A percentile compares a stretch with the other conserved stretches of the same genome.
phyloP scores from a whole-genome alignment of 2,113 vertebrate genomes.

The Synchiropus splendidus region DNA sequence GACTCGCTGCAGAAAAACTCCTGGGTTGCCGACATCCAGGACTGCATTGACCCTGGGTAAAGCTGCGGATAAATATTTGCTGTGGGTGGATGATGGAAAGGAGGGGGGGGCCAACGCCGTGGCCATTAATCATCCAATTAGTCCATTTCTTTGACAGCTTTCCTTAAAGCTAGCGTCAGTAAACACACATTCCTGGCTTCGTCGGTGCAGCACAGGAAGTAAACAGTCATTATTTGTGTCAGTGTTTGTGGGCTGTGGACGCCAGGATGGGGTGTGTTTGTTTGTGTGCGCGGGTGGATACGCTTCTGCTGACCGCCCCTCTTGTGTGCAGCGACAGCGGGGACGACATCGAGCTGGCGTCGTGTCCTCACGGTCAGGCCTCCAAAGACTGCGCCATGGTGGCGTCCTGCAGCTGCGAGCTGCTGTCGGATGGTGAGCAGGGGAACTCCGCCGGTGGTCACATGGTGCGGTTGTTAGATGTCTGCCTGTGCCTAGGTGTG shows the following conservation, averaged over 20 bases:
- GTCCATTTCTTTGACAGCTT: slow-evolving; percentile 49
- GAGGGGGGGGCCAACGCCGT: slow-evolving; percentile 2
- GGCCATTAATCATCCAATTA: slow-evolving; percentile 57
- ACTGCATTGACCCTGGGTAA: slow-evolving; percentile 95
- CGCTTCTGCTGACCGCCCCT: slow-evolving; percentile 24
- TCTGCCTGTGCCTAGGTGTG: slow-evolving; percentile 46
- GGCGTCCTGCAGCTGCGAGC: slow-evolving; percentile 90
- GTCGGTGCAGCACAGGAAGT: slow-evolving; percentile 21
- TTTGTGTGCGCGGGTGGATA: slow-evolving; percentile 11
- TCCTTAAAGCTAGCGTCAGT: slow-evolving; percentile 35
- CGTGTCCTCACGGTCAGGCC: slow-evolving; percentile 76
- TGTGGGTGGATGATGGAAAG: slow-evolving; percentile 32
- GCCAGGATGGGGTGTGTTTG: slow-evolving; percentile 37
- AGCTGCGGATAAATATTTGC: slow-evolving; percentile 56
- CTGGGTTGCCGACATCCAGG: slow-evolving; percentile 96
- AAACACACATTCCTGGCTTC: slow-evolving; percentile 24
- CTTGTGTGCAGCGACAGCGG: slow-evolving; percentile 81
- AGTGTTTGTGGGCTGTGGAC: slow-evolving; percentile 27
- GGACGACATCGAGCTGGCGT: slow-evolving; percentile 83
- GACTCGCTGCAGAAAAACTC: slow-evolving; percentile 98
- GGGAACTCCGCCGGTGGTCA: background rate
- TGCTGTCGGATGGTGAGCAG: slow-evolving; percentile 79
- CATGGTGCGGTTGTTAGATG: background rate
- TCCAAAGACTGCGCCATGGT: slow-evolving; percentile 69
- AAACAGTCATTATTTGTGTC: slow-evolving; percentile 44